These are phyloP conservation scores for Emydocephalus ijimae DNA, from an alignment of 2,113 vertebrate species.

Conservation along the genomic window DNA sequence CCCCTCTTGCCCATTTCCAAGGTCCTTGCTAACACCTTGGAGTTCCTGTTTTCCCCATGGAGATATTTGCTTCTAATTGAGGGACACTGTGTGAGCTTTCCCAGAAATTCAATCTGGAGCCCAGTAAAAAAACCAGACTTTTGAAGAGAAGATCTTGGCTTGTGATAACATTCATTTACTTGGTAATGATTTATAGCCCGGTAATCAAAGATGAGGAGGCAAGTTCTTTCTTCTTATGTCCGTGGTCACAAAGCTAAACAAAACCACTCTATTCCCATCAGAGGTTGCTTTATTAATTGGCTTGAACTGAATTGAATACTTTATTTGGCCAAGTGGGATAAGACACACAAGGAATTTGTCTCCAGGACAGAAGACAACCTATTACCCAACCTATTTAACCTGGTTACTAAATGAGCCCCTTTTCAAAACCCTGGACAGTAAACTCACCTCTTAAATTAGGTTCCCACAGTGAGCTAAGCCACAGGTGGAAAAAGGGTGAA, in stretches of 20 bases:
- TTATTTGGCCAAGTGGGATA: no score
- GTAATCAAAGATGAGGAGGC: background rate
- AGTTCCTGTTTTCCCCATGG: background rate
- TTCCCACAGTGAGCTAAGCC: background rate
- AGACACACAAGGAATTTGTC: no score
- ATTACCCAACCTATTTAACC: background rate
- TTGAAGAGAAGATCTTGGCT: background rate
- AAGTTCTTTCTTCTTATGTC: background rate
- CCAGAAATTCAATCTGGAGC: constrained; percentile 12
- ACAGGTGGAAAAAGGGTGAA: background rate
- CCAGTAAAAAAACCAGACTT: constrained; percentile 17
- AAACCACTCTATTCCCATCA: no score
- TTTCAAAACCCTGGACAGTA: background rate
- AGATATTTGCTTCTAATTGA: constrained; percentile 36
- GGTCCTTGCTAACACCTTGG: background rate
- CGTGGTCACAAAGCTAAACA: background rate
- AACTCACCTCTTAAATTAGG: background rate
- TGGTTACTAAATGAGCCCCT: background rate
- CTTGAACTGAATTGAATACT: no score
- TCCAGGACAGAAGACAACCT: no score
- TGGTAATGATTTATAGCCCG: background rate
- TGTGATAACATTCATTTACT: constrained; percentile 21
- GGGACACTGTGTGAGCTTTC: background rate
- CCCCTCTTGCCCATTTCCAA: background rate
- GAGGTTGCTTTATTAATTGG: background rate